phyloP scores from a whole-genome alignment of 2,113 vertebrate genomes.

The Forbesichthys agassizii region DNA sequence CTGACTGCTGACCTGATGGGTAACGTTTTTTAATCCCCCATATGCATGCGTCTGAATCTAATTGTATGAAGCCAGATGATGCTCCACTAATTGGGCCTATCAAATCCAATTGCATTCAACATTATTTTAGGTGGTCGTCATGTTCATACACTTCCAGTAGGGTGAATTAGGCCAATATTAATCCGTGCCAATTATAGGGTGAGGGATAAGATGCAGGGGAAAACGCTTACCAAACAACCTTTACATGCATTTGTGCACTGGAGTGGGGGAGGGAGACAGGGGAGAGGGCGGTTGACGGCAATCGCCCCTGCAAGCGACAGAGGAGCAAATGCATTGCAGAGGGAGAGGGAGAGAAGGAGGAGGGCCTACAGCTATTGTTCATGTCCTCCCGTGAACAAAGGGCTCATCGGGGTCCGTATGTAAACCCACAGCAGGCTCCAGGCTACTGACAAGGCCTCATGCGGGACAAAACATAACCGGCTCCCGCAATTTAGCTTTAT shows the following conservation, averaged over 20 bases:
- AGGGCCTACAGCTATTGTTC: conserved; percentile 84
- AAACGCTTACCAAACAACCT: conserved; percentile 73
- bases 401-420: conserved; percentile 80
- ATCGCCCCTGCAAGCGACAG: conserved; percentile 36
- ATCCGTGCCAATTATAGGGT: conserved; percentile 65
- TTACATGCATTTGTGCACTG: conserved; percentile 70
- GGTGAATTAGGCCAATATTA: conserved; percentile 65
- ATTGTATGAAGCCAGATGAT: conserved; percentile 44
- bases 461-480: conserved; percentile 62
- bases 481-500: conserved; percentile 56
- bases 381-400: conserved; percentile 83
- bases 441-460: conserved; percentile 71
- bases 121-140: conserved; percentile 16
- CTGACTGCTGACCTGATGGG: neutral
- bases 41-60: conserved; percentile 15
- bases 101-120: conserved; percentile 56
- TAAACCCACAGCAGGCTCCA: conserved; percentile 74
- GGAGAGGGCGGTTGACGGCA: conserved; percentile 61
- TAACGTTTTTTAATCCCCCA: conserved; percentile 2
- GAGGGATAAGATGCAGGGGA: conserved; percentile 50
- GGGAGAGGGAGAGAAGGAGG: conserved; percentile 61
- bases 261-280: conserved; percentile 29
- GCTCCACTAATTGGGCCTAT: conserved; percentile 57
- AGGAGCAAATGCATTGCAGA: conserved; percentile 72
- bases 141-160: conserved; percentile 30